These are phyloP conservation scores for Anoura caudifer DNA, from an alignment of 2,113 vertebrate species.

Conservation along the genomic window DNA sequence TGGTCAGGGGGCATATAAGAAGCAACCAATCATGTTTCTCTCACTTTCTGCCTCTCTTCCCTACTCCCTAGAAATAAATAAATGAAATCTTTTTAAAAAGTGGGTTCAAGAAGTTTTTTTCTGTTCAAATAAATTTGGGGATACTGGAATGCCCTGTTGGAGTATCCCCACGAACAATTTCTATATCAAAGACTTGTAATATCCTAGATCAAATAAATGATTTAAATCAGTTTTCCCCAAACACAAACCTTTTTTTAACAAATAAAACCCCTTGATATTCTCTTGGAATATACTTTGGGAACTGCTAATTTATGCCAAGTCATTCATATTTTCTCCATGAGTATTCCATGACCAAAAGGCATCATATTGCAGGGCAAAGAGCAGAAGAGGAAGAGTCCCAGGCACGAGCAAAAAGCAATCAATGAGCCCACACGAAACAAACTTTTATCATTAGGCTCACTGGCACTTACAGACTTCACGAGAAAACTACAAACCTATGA, in stretches of 20 bases:
- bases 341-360: background rate
- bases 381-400: background rate
- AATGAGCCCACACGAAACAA: background rate
- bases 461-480: background rate
- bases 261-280: constrained; percentile 20
- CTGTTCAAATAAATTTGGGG: background rate
- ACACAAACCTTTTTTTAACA: constrained; percentile 9
- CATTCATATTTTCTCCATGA: background rate
- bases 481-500: background rate
- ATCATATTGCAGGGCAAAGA: background rate
- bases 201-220: background rate
- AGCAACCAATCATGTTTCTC: no score
- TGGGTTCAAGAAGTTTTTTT: background rate
- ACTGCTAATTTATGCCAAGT: background rate
- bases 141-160: background rate
- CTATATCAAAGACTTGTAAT: background rate
- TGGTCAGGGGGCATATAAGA: no score
- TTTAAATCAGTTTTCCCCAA: background rate
- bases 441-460: background rate
- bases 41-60: no score
- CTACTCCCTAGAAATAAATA: no score
- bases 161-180: background rate
- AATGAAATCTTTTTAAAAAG: background rate
- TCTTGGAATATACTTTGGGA: background rate
- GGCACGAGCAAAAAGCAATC: background rate